Evolutionary conservation across 1,140 invertebrate genomes (phyloP).

Genomic region (Philopotamus ludificatus): DNA sequence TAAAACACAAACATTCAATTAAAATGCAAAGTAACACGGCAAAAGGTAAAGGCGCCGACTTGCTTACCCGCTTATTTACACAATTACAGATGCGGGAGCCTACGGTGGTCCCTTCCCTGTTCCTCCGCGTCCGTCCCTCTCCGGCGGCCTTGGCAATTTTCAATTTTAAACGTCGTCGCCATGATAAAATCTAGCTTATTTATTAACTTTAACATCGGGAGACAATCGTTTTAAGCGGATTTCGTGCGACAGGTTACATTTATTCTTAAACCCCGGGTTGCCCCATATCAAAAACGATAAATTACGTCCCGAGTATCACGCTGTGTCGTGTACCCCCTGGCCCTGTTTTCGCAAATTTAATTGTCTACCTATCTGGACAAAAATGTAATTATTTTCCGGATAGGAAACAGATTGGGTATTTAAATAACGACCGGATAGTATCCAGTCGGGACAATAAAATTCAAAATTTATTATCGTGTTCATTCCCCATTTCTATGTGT

Average conservation of each 20-base stretch:
- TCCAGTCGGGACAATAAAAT: too few relatives aligned
- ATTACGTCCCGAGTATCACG: too few relatives aligned
- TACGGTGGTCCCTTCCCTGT: neutral
- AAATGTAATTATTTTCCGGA: too few relatives aligned
- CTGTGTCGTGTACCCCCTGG: too few relatives aligned
- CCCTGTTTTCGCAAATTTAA: too few relatives aligned
- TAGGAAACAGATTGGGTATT: too few relatives aligned
- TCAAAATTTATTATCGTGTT: too few relatives aligned
- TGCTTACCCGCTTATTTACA: slow-evolving; percentile 39
- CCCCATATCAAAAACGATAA: neutral
- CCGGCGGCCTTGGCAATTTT: neutral
- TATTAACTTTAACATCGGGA: neutral
- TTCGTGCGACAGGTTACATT: neutral
- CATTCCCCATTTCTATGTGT: too few relatives aligned
- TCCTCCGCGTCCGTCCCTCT: neutral
- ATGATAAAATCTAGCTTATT: neutral
- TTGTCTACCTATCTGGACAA: too few relatives aligned
- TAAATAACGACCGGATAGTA: too few relatives aligned
- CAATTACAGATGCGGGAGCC: slow-evolving; percentile 34
- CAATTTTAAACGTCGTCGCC: slow-evolving; percentile 1
- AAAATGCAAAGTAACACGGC: slow-evolving; percentile 43
- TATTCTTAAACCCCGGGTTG: neutral
- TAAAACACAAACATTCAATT: slow-evolving; percentile 43
- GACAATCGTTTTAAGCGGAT: neutral
- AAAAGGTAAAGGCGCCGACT: slow-evolving; percentile 38